Percentiles rank a stretch among this genome's conserved stretches.
Conservation (phyloP, 2,888 invertebrate genomes). For the Ophion ellenae region DNA sequence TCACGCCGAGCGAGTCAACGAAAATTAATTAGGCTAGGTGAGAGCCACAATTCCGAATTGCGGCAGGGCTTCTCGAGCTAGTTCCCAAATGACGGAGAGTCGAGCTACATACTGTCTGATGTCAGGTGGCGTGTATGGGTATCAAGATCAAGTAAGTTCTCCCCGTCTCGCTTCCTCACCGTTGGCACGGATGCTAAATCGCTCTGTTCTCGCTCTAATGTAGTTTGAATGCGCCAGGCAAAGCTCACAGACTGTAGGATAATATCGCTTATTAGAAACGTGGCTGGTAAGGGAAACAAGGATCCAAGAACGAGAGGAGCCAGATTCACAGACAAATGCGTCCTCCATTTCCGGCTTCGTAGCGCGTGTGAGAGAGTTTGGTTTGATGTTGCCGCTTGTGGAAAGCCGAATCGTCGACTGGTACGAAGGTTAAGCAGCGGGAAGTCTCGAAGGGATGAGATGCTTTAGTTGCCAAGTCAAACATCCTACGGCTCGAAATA, state of each 20-base stretch:
- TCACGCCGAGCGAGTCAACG: slow-evolving; percentile 37
- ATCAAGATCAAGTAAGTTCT: slow-evolving; percentile 57
- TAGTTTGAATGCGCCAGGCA: slow-evolving; percentile 54
- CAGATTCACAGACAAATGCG: slow-evolving; percentile 40
- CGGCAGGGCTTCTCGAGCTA: slow-evolving; percentile 25
- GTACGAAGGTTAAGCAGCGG: slow-evolving; percentile 23
- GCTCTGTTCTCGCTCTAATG: slow-evolving; percentile 26
- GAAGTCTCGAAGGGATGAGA: slow-evolving; percentile 44
- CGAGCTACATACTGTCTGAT: slow-evolving; percentile 39
- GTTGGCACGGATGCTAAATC: slow-evolving; percentile 17
- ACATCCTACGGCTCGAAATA: slow-evolving; percentile 79
- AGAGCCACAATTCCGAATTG: slow-evolving; percentile 50
- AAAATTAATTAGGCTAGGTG: slow-evolving; percentile 63
- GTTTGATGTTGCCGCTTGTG: slow-evolving; percentile 35
- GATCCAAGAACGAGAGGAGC: slow-evolving; percentile 41
- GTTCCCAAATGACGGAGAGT: slow-evolving; percentile 50
- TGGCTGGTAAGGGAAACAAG: slow-evolving; percentile 54
- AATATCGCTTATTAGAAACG: slow-evolving; percentile 73
- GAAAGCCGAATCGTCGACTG: slow-evolving; percentile 37
- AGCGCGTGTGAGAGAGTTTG: not conserved
- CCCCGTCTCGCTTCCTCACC: slow-evolving; percentile 5
- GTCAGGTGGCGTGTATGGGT: slow-evolving; percentile 21
- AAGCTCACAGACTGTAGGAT: slow-evolving; percentile 65
- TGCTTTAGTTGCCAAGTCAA: slow-evolving; percentile 81
- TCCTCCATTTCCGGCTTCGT: slow-evolving; percentile 35